Evolutionary conservation across 2,797 vertebrate genomes (phyloP).

Genomic region (Gobionotothen gibberifrons): DNA sequence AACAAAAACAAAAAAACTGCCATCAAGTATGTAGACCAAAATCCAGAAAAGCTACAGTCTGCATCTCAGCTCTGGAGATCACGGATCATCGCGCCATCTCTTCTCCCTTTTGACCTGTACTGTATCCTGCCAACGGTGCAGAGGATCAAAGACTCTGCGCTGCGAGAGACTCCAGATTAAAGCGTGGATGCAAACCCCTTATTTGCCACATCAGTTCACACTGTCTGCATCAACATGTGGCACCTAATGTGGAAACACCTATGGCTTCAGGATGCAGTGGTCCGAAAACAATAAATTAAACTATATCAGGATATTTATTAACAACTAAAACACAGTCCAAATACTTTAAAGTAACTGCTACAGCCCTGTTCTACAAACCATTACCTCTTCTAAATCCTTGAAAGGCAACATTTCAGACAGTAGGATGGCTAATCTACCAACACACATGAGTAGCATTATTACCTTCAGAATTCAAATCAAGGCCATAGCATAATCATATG

Average conservation of each 20-base stretch:
- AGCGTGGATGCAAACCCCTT: conserved; percentile 44
- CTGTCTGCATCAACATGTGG: conserved; percentile 22
- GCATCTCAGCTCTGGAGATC: conserved; percentile 25
- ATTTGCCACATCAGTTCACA: conserved; percentile 15
- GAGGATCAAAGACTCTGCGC: conserved; percentile 12
- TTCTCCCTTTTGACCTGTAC: conserved; percentile 49
- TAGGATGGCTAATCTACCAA: conserved; percentile 23
- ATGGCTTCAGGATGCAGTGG: conserved; percentile 80
- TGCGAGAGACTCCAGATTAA: conserved; percentile 39
- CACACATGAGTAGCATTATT: conserved; percentile 36
- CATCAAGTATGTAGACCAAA: conserved; percentile 67
- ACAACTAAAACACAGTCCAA: conserved; percentile 73
- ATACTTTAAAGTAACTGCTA: conserved; percentile 78
- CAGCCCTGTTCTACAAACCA: conserved; percentile 86
- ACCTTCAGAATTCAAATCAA: conserved; percentile 34
- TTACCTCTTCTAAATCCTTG: conserved; percentile 67
- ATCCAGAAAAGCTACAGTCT: conserved; percentile 35
- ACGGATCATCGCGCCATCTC: neutral
- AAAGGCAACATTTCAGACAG: conserved; percentile 47
- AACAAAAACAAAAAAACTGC: conserved; percentile 46
- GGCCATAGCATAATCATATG: conserved; percentile 6
- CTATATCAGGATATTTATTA: conserved; percentile 57
- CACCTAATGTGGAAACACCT: conserved; percentile 59
- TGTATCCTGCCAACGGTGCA: conserved; percentile 7
- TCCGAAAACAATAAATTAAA: conserved; percentile 66